A percentile compares a stretch with the other conserved stretches of the same genome.
Evolutionary conservation across 2,888 invertebrate genomes (phyloP).

Genomic region (Macaria notata): DNA sequence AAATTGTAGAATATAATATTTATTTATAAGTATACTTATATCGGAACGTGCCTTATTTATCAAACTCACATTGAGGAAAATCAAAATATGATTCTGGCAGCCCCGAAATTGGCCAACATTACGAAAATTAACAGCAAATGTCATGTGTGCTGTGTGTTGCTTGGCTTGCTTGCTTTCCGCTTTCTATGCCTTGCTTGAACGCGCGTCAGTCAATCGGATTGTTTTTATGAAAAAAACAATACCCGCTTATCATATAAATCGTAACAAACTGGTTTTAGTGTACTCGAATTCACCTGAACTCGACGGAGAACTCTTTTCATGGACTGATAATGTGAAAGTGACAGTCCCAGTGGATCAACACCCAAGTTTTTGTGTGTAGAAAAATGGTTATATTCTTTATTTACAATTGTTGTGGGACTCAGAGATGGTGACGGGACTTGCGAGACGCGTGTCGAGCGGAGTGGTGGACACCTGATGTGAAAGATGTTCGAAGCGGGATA

Average conservation of each 20-base stretch:
- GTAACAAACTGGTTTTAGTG: slow-evolving; percentile 45
- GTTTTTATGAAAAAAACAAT: slow-evolving; percentile 59
- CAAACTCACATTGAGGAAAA: no score
- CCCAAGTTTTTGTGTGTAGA: slow-evolving; percentile 61
- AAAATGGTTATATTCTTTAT: slow-evolving; percentile 70
- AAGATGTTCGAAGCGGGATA: slow-evolving; percentile 78
- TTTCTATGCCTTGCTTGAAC: slow-evolving; percentile 73
- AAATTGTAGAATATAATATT: no score
- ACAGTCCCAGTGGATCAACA: slow-evolving; percentile 60
- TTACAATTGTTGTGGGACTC: slow-evolving; percentile 59
- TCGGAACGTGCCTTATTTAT: no score
- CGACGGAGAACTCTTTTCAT: slow-evolving; percentile 33
- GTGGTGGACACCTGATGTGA: slow-evolving; percentile 61
- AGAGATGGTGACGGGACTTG: slow-evolving; percentile 48
- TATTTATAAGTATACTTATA: no score
- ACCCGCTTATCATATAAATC: slow-evolving; percentile 55
- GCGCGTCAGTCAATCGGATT: slow-evolving; percentile 69
- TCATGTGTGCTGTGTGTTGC: slow-evolving; percentile 63
- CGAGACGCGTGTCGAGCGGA: slow-evolving; percentile 51
- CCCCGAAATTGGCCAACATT: slow-evolving; percentile 49
- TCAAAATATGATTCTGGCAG: no score
- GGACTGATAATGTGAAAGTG: slow-evolving; percentile 73
- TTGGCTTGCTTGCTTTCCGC: slow-evolving; percentile 68
- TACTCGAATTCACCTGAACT: slow-evolving; percentile 39
- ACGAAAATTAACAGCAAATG: slow-evolving; percentile 45